phyloP scores from a whole-genome alignment of 2,888 invertebrate genomes.

The Pyrochroa serraticornis region DNA sequence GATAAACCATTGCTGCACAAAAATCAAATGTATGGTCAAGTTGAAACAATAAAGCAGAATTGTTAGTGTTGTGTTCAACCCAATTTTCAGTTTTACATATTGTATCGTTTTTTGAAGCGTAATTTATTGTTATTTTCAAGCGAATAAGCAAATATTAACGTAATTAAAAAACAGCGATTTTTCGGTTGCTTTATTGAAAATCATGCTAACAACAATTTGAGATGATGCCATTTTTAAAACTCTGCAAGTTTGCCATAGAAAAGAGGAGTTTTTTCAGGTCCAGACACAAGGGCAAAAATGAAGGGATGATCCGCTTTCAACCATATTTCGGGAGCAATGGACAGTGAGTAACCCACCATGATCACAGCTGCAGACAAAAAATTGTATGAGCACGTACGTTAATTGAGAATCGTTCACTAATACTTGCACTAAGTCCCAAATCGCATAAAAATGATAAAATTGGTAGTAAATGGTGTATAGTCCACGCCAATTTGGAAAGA shows the following conservation, averaged over 20 bases:
- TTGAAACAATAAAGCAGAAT: background rate
- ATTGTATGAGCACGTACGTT: background rate
- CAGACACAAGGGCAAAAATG: constrained; percentile 5
- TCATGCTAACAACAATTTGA: too few relatives aligned
- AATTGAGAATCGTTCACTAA: background rate
- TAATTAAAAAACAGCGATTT: too few relatives aligned
- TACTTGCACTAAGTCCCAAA: background rate
- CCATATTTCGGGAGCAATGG: background rate
- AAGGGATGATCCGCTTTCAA: constrained; percentile 33
- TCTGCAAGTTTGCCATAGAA: constrained; percentile 1
- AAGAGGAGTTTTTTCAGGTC: background rate
- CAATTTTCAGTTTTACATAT: background rate
- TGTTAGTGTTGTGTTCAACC: background rate
- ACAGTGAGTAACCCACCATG: background rate
- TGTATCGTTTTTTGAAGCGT: too few relatives aligned
- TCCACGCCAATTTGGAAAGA: too few relatives aligned
- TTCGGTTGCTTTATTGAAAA: background rate
- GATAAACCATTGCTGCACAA: background rate
- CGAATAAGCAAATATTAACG: too few relatives aligned
- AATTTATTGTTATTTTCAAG: too few relatives aligned
- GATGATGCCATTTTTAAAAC: background rate
- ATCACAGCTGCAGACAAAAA: constrained; percentile 8
- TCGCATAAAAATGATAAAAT: too few relatives aligned
- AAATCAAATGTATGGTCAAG: background rate
- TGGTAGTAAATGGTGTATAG: too few relatives aligned